These are phyloP conservation scores for Drepanosiphum platanoidis DNA, from an alignment of 2,888 invertebrate genomes.

Conservation along the genomic window DNA sequence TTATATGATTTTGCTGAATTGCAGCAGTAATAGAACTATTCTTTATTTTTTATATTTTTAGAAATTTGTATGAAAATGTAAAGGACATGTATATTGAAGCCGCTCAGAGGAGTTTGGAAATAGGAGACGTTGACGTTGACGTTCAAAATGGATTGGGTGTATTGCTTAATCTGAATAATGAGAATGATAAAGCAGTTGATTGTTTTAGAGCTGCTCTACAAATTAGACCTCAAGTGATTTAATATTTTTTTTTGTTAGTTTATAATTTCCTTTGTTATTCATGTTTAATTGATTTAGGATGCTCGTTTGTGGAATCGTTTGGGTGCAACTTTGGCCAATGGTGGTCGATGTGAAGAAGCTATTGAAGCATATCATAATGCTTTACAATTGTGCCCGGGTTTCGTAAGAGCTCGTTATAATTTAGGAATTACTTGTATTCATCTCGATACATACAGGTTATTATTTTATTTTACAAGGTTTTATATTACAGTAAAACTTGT, in stretches of 20 bases:
- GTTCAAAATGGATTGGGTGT: conserved; percentile 95
- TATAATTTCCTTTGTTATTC: not conserved
- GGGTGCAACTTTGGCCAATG: conserved; percentile 97
- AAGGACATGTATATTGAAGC: conserved; percentile 76
- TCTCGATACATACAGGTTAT: conserved; percentile 82
- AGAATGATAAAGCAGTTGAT: conserved; percentile 96
- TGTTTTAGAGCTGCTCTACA: conserved; percentile 92
- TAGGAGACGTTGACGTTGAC: conserved; percentile 82
- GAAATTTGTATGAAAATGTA: conserved; percentile 74
- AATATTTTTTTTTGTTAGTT: not conserved
- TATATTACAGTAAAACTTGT: too few relatives aligned
- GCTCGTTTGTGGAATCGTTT: conserved; percentile 96
- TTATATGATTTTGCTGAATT: not conserved
- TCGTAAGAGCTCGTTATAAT: conserved; percentile 96
- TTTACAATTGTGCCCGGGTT: conserved; percentile 90
- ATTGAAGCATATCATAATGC: conserved; percentile 95
- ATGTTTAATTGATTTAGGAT: conserved; percentile 71
- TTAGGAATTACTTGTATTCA: conserved; percentile 98
- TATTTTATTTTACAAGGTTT: conserved; percentile 1
- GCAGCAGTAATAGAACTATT: not conserved
- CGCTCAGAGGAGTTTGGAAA: conserved; percentile 72
- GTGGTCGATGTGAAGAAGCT: conserved; percentile 93
- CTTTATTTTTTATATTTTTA: conserved; percentile 65
- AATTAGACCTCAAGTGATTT: conserved; percentile 76
- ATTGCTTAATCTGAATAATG: conserved; percentile 91